A percentile compares a stretch with the other conserved stretches of the same genome.
Evolutionary conservation across 1,140 invertebrate genomes (phyloP).

Genomic region (Steinernema khuongi): DNA sequence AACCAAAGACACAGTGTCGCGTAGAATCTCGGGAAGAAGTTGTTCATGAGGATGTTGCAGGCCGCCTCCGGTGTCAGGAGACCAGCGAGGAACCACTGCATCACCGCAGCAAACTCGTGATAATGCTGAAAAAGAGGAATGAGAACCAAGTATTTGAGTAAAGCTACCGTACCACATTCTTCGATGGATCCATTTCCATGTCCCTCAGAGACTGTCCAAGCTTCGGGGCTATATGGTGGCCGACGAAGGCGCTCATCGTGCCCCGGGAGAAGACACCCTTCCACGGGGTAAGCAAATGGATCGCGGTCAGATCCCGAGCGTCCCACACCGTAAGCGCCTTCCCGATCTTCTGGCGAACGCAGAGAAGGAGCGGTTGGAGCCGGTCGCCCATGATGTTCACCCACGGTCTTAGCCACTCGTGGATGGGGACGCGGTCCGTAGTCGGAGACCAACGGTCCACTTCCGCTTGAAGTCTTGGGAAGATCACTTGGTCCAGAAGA

Average conservation of each 20-base stretch:
- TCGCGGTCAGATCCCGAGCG: constrained; percentile 67
- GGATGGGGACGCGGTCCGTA: constrained; percentile 83
- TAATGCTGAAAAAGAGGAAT: constrained; percentile 12
- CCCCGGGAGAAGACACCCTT: constrained; percentile 69
- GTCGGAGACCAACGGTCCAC: constrained; percentile 79
- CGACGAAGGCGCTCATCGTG: constrained; percentile 47
- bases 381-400: constrained; percentile 70
- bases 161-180: constrained; percentile 17
- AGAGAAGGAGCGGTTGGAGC: constrained; percentile 80
- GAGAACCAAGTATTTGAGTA: neutral
- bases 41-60: constrained; percentile 41
- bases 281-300: constrained; percentile 84
- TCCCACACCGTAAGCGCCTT: constrained; percentile 66
- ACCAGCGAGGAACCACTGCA: constrained; percentile 43
- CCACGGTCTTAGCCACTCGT: constrained; percentile 95
- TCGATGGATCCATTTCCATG: constrained; percentile 26
- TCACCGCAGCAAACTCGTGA: constrained; percentile 23
- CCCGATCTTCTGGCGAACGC: constrained; percentile 82
- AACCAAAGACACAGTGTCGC: constrained; percentile 38
- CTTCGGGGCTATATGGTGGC: constrained; percentile 55
- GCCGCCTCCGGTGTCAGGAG: constrained; percentile 43
- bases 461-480: constrained; percentile 44
- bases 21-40: constrained; percentile 52
- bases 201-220: constrained; percentile 25
- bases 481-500: constrained; percentile 67